phyloP scores from a whole-genome alignment of 2,797 vertebrate genomes.

The Buphagus erythrorhynchus region DNA sequence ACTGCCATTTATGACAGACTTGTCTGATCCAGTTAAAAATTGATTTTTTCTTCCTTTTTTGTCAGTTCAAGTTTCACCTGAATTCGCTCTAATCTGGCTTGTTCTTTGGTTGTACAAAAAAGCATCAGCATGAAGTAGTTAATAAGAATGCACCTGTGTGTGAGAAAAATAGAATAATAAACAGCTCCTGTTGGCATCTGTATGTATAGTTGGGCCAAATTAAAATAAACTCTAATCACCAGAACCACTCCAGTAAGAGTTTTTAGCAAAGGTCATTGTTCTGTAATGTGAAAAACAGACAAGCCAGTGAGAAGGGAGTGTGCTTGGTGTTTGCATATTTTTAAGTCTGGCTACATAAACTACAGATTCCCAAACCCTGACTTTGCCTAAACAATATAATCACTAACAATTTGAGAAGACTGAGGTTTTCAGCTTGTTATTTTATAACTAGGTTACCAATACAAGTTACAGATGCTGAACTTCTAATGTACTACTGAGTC shows the following conservation, averaged over 20 bases:
- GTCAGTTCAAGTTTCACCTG: background rate
- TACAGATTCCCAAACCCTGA: background rate
- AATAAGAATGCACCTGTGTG: background rate
- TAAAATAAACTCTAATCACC: background rate
- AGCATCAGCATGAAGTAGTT: background rate
- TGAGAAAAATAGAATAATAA: background rate
- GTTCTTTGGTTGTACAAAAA: background rate
- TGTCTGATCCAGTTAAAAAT: background rate
- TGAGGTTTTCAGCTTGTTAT: background rate
- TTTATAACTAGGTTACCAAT: background rate
- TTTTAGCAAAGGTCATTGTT: background rate
- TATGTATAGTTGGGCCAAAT: background rate
- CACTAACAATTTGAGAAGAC: background rate
- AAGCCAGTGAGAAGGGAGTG: background rate
- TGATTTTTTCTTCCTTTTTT: background rate
- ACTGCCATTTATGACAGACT: background rate
- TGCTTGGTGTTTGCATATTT: background rate
- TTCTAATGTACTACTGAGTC: background rate
- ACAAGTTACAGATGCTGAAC: background rate
- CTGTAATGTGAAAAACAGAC: background rate
- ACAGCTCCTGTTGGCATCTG: background rate
- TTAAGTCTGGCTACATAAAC: background rate
- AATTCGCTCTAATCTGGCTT: background rate
- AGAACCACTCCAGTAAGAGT: accelerated
- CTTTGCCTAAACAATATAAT: constrained; percentile 1